Evolutionary conservation across 1,140 invertebrate species (phyloP), one percentile per base, ranked within the genome.

Genomic region (Magallana gigas): DNA sequence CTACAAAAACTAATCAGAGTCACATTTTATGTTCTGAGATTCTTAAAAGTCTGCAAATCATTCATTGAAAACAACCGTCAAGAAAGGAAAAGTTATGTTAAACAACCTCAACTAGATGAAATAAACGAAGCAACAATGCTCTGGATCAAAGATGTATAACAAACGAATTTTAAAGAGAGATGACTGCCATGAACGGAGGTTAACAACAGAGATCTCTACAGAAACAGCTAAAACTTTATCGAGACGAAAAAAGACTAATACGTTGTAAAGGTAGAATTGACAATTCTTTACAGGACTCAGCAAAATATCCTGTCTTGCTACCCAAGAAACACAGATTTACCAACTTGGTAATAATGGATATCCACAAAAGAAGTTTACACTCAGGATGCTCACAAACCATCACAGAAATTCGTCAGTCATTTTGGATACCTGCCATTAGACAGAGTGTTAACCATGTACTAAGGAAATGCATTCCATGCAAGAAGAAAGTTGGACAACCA

Each of bases 281-380:
- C 36, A 88, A 86, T 85, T 64, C 89, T 58, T 57, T 90, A 64
- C 29, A 48, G 14, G 36, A 90, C 7, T 9, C 18, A 4, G 57
- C 85, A 57, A 88, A 85, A 85, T 89, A 84, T 59, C 88, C 85
- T 16, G 60, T 88, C 8, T 64, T 88, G 11, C 62, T 90, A 80
- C 89, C 88, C 57, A 87, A 87, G 76, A 84, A 76, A 62, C 85
- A 86, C 57, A 36, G 4, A 76, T 64, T 86, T 64, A 87, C 85
- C 9, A 18, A 84, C n/a, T 16, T 86, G 12, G n/a, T 84, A 36
- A 71, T 88, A 62, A 56, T 56, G 57, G 85, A 80, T 58, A 57
- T 71, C 18, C 68, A 80, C 57, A 56, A 80, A 36, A 76, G 68
- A 58, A 58, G 56, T 36, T 57, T 85, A 80, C 85, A 85, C 57